Conservation (phyloP, 23 tunicate species). For the Diplosoma virens region DNA sequence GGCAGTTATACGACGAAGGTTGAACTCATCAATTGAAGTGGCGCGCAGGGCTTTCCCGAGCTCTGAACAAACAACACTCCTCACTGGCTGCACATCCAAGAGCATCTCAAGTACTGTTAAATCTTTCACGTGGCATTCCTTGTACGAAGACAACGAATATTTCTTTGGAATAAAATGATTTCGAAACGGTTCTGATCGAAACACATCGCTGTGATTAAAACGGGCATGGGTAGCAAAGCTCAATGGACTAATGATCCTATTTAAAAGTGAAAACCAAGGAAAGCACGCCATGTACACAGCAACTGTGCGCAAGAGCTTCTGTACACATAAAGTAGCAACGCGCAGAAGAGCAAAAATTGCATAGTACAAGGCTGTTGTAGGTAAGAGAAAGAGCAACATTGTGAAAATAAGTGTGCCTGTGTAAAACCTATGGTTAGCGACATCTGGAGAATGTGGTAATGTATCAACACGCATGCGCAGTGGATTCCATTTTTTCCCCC, state of each 20-base stretch:
- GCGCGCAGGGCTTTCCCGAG: not conserved
- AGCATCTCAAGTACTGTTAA: slow-evolving; percentile 1
- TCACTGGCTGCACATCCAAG: slow-evolving; percentile 1
- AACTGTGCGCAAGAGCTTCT: slow-evolving; percentile 6
- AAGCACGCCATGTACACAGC: not conserved
- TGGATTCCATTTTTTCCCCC: slow-evolving; percentile 86
- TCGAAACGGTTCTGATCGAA: not conserved
- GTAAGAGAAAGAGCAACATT: slow-evolving; percentile 63
- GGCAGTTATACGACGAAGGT: not conserved
- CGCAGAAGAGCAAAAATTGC: slow-evolving; percentile 67
- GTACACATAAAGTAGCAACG: slow-evolving; percentile 44
- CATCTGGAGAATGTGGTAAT: slow-evolving; percentile 37
- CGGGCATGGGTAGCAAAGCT: slow-evolving; percentile 28
- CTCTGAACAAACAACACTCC: slow-evolving; percentile 1
- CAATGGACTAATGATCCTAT: not conserved
- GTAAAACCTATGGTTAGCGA: slow-evolving; percentile 57
- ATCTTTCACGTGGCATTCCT: not conserved
- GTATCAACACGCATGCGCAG: slow-evolving; percentile 77
- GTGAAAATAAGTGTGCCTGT: slow-evolving; percentile 81
- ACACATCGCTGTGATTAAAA: not conserved
- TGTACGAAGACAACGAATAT: not conserved
- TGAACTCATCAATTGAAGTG: not conserved
- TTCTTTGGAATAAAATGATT: not conserved
- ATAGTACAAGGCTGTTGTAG: slow-evolving; percentile 82
- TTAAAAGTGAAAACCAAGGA: slow-evolving; percentile 39